Base-by-base conservation (phyloP, 2,113 vertebrate species). In the Melanerpes aurifrons region DNA sequence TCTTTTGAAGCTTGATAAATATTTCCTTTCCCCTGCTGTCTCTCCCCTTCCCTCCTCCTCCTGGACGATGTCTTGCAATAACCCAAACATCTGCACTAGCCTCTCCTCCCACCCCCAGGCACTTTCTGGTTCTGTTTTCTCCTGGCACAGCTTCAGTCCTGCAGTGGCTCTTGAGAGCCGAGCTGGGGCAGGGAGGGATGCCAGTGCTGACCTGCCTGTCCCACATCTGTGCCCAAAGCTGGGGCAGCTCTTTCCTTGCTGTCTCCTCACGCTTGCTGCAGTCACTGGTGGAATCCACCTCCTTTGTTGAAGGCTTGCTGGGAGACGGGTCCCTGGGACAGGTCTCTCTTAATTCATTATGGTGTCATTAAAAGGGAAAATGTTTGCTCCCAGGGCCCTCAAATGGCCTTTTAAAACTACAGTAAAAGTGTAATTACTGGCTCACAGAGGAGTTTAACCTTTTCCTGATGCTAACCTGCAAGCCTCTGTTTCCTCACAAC, bases 301-400 rank as follows among this genome's bases (percentile, higher is more conserved):
- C 72, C 40, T 67, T 58, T 79, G 58, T 80, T 87, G 86, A 72
- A 89, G 54, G 78, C 82, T 87, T 20, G 88, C 72, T 58, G 74
- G 67, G 82, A 96, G 84, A 69, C 9, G 9, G 73, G 18, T 84
- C 86, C 50, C 59, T 89, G 82, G 95, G 86, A 69, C 8, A 9
- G 73, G 20, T 82, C 87, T 47, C 59, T 89, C 93, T 95, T 91
- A 82, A 94, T 96, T 86, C 75, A 57, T 92, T 70, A 74, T 1
- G 1, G 70, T 81, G 83, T 81, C 91, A 86, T 96, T 97, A 96
- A 89, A 90, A 95, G 82, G 80, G 82, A 95, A 96, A 96, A 93
- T 57, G 32, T 96, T 97, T 97, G 85, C 89, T 96, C 81, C 29
- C 1, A 35, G 47, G 80, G 78, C 54, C 93, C 77, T 68, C 82